These are phyloP conservation scores for Torymus auratus DNA, from an alignment of 2,888 invertebrate genomes.

Conservation along the genomic window DNA sequence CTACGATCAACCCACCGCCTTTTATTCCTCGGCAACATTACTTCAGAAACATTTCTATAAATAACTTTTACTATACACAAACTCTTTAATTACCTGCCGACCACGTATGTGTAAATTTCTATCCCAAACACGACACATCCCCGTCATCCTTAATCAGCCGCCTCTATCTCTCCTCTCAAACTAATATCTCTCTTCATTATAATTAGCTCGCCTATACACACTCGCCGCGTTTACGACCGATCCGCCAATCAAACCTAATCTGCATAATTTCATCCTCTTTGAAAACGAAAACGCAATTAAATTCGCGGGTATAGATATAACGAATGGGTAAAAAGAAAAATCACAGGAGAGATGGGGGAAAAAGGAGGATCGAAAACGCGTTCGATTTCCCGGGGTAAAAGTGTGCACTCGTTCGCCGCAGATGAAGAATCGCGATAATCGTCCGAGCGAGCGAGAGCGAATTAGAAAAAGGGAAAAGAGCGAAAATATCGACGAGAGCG, in stretches of 20 bases:
- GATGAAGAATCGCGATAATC: constrained; percentile 56
- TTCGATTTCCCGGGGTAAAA: constrained; percentile 57
- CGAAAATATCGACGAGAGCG: constrained; percentile 10
- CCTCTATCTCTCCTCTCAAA: background rate
- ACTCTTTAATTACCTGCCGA: no score
- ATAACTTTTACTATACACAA: no score
- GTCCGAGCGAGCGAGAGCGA: constrained; percentile 55
- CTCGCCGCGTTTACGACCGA: no score
- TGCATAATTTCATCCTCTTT: background rate
- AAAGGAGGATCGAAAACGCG: constrained; percentile 51
- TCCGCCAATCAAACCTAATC: constrained; percentile 7
- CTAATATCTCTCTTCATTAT: background rate
- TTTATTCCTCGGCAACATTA: no score
- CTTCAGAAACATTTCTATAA: no score
- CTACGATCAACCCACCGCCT: no score
- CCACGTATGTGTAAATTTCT: no score
- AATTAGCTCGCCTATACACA: background rate
- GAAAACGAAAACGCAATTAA: constrained; percentile 43
- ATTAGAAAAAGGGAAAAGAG: constrained; percentile 61
- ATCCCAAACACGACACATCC: no score
- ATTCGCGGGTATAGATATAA: constrained; percentile 17
- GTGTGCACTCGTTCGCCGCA: constrained; percentile 38
- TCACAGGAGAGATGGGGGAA: constrained; percentile 21
- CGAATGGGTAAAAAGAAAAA: background rate
- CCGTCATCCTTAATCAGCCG: constrained; percentile 1